Conservation (phyloP, 2,888 invertebrate genomes). For the Dryococelus australis region DNA sequence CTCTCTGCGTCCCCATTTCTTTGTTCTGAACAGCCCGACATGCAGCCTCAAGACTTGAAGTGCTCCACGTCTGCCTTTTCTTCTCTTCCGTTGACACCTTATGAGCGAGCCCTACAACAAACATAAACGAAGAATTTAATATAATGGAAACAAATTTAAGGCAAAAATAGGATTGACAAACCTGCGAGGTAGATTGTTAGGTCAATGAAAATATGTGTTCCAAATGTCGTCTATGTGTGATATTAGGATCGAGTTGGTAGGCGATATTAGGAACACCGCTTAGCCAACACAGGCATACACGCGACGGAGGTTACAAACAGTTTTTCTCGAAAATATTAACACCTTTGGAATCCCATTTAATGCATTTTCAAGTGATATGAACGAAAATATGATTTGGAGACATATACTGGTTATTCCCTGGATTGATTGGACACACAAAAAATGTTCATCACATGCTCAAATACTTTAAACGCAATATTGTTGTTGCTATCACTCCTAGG, state of each 20-base stretch:
- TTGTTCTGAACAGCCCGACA: slow-evolving; percentile 21
- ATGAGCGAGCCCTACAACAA: too few species aligned
- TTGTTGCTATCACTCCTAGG: slow-evolving; percentile 11
- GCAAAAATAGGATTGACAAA: not conserved
- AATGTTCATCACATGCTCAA: not conserved
- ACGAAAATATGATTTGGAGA: not conserved
- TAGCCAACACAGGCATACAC: not conserved
- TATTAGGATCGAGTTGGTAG: not conserved
- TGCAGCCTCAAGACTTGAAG: slow-evolving; percentile 22
- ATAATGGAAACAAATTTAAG: not conserved
- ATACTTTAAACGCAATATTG: not conserved
- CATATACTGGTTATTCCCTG: slow-evolving; percentile 11
- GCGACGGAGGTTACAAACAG: not conserved
- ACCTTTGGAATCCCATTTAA: slow-evolving; percentile 3
- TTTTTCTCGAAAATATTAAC: not conserved
- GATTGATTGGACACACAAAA: slow-evolving; percentile 3
- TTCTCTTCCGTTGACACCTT: too few species aligned
- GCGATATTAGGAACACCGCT: slow-evolving; percentile 20
- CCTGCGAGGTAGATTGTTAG: not conserved
- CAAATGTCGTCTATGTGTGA: not conserved
- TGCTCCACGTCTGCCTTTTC: too few species aligned
- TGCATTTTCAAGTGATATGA: slow-evolving; percentile 6
- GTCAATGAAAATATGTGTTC: not conserved
- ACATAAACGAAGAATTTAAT: not conserved
- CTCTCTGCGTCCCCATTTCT: not conserved